Percentiles rank a stretch among this genome's conserved stretches.
Conservation (phyloP, 2,797 vertebrate genomes). For the Falco concolor region DNA sequence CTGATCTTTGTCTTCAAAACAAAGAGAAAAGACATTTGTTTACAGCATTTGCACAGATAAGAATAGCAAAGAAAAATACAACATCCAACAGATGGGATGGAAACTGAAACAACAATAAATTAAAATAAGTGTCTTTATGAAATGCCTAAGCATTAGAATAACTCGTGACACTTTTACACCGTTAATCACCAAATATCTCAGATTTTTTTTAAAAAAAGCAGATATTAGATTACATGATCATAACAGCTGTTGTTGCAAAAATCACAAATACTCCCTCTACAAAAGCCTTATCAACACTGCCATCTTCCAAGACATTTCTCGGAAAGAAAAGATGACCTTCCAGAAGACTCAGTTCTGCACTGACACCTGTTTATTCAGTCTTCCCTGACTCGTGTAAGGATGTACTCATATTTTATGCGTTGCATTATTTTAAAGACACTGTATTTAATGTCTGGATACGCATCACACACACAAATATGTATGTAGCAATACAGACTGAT, state of each 20-base stretch:
- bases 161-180: neutral
- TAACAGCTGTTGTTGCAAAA: neutral
- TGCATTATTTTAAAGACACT: neutral
- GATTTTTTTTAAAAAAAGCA: neutral
- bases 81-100: neutral
- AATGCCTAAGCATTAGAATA: neutral
- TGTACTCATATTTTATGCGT: neutral
- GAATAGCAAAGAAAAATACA: neutral
- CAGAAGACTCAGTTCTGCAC: neutral
- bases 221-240: neutral
- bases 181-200: neutral
- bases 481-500: no score
- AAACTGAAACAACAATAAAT: neutral
- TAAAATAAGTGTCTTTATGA: neutral
- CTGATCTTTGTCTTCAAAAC: neutral
- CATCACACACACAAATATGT: no score
- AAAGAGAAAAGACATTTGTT: neutral
- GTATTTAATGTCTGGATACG: neutral
- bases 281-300: neutral
- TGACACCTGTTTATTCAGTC: neutral
- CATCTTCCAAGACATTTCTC: neutral
- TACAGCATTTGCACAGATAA: neutral
- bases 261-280: neutral
- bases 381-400: neutral
- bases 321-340: neutral